A percentile compares a stretch with the other conserved stretches of the same genome.
Evolutionary conservation across 2,797 vertebrate genomes (phyloP).

Genomic region (Pteropus rufus): DNA sequence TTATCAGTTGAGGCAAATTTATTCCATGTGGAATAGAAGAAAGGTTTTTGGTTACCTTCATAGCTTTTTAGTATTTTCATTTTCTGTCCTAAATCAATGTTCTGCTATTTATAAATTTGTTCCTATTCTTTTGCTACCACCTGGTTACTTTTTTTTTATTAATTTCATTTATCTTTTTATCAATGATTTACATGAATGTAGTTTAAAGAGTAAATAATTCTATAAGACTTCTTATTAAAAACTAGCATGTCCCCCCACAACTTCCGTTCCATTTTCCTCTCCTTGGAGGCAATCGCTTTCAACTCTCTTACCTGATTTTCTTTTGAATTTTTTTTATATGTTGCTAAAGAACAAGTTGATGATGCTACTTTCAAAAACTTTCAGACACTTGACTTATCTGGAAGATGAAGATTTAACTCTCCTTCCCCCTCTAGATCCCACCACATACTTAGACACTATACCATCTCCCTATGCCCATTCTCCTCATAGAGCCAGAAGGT

Average conservation of each 20-base stretch:
- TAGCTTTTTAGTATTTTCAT: constrained; percentile 11
- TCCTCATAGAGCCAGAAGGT: neutral
- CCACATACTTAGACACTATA: neutral
- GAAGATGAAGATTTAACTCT: neutral
- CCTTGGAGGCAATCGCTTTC: neutral
- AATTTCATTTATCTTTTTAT: constrained; percentile 19
- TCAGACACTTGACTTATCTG: neutral
- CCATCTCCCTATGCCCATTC: neutral
- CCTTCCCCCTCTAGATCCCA: neutral
- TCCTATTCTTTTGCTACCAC: neutral
- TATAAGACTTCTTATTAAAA: neutral
- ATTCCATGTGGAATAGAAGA: neutral
- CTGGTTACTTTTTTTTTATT: constrained; percentile 1
- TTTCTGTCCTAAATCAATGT: neutral
- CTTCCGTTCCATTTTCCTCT: neutral
- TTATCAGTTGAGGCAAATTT: constrained; percentile 23
- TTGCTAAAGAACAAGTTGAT: neutral
- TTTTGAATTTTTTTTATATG: constrained; percentile 25
- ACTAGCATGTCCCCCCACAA: neutral
- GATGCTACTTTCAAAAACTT: neutral
- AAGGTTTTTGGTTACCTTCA: neutral
- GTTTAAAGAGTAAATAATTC: neutral
- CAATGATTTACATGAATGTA: neutral
- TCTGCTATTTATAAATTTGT: neutral
- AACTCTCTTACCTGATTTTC: neutral